A percentile compares a stretch with the other conserved stretches of the same genome.
phyloP scores from a whole-genome alignment of 2,797 vertebrate species.

The Anguilla marmorata region DNA sequence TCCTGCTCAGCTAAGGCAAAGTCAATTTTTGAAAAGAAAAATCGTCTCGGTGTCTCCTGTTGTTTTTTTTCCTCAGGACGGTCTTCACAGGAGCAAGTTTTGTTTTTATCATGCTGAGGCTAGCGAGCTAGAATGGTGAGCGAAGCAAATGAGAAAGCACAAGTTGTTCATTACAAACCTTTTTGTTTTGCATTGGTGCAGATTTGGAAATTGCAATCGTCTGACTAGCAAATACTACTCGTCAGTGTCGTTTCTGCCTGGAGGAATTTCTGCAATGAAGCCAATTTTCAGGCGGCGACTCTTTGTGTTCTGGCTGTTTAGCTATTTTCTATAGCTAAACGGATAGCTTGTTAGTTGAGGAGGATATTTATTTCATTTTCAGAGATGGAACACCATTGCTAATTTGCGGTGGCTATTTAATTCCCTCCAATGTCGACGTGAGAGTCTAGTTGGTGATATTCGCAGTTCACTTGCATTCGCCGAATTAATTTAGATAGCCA shows the following conservation, averaged over 20 bases:
- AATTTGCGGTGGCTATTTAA: conserved; percentile 53
- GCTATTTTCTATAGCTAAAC: conserved; percentile 59
- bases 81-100: conserved; percentile 71
- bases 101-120: conserved; percentile 55
- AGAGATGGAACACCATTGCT: conserved; percentile 59
- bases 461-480: conserved; percentile 53
- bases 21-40: conserved; percentile 18
- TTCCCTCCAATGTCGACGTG: conserved; percentile 62
- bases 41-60: conserved; percentile 42
- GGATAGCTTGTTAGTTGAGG: conserved; percentile 39
- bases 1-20: conserved; percentile 21
- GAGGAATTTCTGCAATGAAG: conserved; percentile 68
- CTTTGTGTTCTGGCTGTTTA: conserved; percentile 72
- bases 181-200: conserved; percentile 36
- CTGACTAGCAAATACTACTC: conserved; percentile 49
- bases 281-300: conserved; percentile 66
- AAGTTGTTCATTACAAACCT: conserved; percentile 48
- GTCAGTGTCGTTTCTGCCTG: conserved; percentile 60
- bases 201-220: conserved; percentile 50
- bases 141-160: conserved; percentile 63
- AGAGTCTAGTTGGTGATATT: conserved; percentile 51
- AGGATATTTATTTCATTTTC: neutral
- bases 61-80: conserved; percentile 42
- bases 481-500: conserved; percentile 34
- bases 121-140: conserved; percentile 54